Evolutionary conservation across 2,888 invertebrate genomes (phyloP), one percentile per base, ranked within the genome.

Genomic region (Philaethria dido): DNA sequence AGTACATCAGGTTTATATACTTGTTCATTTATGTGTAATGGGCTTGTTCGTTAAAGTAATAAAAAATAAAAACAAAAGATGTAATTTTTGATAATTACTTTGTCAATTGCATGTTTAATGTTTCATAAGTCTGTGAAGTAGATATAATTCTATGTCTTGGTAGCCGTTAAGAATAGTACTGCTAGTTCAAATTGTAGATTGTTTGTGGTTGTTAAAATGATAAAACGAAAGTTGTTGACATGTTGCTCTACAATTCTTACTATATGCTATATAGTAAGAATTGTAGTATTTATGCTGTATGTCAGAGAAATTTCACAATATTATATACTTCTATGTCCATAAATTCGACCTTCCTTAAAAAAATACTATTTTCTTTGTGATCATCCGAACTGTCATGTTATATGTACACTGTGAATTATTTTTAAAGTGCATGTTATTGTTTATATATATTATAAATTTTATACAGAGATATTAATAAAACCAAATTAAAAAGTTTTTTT

Each of bases 361-460:
- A 18, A 36, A 13, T 54, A 36, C 18, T 13, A 13, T 20, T 52
- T 14, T 54, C 13, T 36, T 55, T 11, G 11, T 25, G 25, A 52
- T 6, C 11, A 29, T 52, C 52, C 29, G 16, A 25, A 13, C 13
- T 20, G 11, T 55, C 20, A 39, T 20, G n/a, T 6, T 14, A 36
- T 22, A 39, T 42, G 29, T 29, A 33, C 25, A 44, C 16, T 29
- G 60, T 20, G 16, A 29, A 64, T 42, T 3, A 65, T 33, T 50
- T 45, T 44, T 16, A 64, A 63, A 20, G 16, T 60, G 39, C 62
- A 64, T 66, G 70, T 73, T 73, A 70, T 73, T 72, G 68, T 72
- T 72, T 66, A 69, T 66, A 71, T 73, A 71, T 29, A 42, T 13
- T 45, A 57, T 72, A 71, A 74, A 75, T 73, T 75, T 73, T 75